These are phyloP conservation scores for Amphipoea oculea DNA, from an alignment of 2,888 invertebrate species.

Conservation along the genomic window DNA sequence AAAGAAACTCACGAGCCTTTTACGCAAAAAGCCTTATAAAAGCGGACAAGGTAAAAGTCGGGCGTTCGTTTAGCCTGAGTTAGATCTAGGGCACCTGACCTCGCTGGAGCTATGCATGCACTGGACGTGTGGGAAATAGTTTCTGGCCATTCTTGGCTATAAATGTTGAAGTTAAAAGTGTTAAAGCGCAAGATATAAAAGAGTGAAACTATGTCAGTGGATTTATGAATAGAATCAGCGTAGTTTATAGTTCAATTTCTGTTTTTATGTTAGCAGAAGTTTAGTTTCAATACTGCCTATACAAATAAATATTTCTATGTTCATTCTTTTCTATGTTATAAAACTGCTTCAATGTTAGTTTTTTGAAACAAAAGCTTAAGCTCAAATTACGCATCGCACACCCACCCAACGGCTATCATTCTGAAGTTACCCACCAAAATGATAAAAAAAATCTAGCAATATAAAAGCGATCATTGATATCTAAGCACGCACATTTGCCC, in stretches of 20 bases:
- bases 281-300: neutral
- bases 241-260: neutral
- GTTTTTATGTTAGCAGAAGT: neutral
- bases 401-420: slow-evolving; percentile 11
- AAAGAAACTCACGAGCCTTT: slow-evolving; percentile 36
- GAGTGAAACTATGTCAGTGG: slow-evolving; percentile 19
- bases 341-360: neutral
- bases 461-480: slow-evolving; percentile 56
- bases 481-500: slow-evolving; percentile 27
- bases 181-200: slow-evolving; percentile 18
- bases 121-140: slow-evolving; percentile 15
- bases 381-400: neutral
- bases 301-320: neutral
- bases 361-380: neutral
- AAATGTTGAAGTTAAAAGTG: slow-evolving; percentile 11
- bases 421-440: slow-evolving; percentile 6
- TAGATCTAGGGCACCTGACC: slow-evolving; percentile 50
- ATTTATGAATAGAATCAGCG: slow-evolving; percentile 7
- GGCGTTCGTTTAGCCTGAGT: slow-evolving; percentile 30
- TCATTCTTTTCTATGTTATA: too few relatives aligned
- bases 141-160: slow-evolving; percentile 25
- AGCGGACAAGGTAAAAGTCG: slow-evolving; percentile 49
- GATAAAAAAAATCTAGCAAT: slow-evolving; percentile 40
- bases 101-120: slow-evolving; percentile 18
- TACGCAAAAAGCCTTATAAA: slow-evolving; percentile 57